Evolutionary conservation across 2,888 invertebrate species (phyloP), one percentile per base, ranked within the genome.

Genomic region (Agrochola lota): DNA sequence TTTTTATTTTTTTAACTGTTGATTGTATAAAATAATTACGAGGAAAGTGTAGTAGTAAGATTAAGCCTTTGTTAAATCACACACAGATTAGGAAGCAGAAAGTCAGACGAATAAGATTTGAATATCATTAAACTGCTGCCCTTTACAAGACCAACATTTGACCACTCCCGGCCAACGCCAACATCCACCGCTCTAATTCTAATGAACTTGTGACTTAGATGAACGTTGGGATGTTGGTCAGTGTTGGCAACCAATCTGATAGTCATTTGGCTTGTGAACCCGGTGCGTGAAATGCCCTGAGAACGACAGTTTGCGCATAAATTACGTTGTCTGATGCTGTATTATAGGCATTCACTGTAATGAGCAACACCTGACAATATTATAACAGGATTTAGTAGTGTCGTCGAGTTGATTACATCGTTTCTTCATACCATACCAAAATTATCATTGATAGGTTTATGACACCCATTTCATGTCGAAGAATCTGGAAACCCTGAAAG

Each of bases 241-340:
- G 70, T 66, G 71, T 78, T 83, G 83, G 83, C 66, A 67, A 9
- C 72, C 74, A 86, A 86, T 64, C 74, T 71, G 57, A 71, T 62
- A 75, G 73, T 68, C 73, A 71, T 77, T 77, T 74, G n/a, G 62
- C 74, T 74, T 67, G 77, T 79, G 86, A 87, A 87, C 77, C 17
- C 66, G 11, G 71, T 71, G 88, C 88, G 84, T 85, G 84, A 85
- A 87, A 85, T 87, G 88, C 72, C 86, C 79, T 87, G 86, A 74
- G 86, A 87, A 87, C 84, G 60, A 35, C 67, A 71, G 80, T 40
- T 87, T 83, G 79, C 63, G 40, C 68, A 81, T 79, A 85, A 83
- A 74, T 85, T 80, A 81, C 63, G 40, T 68, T 46, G 66, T 52
- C 63, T 71, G 72, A 78, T 71, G 26, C 66, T 70, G 72, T 72